These are phyloP conservation scores for Gari tellinella DNA, from an alignment of 2,888 invertebrate genomes.

Conservation along the genomic window DNA sequence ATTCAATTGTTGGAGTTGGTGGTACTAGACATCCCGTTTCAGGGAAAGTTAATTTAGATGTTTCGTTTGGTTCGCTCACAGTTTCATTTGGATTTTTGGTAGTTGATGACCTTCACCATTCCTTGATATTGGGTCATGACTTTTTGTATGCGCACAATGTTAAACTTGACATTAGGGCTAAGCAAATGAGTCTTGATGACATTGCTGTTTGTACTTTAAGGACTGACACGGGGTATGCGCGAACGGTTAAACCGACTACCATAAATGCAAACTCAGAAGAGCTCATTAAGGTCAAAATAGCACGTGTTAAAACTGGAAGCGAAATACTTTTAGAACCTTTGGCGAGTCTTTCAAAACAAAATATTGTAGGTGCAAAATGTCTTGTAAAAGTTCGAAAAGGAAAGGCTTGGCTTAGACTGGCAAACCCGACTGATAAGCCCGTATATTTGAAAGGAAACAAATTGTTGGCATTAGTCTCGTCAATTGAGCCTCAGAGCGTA, in stretches of 20 bases:
- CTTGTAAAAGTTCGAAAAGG: constrained; percentile 11
- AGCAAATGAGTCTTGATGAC: constrained; percentile 17
- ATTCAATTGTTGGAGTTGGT: constrained; percentile 30
- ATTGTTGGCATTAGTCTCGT: background rate
- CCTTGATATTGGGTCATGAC: too few relatives aligned
- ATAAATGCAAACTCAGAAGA: constrained; percentile 25
- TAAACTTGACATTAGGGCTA: constrained; percentile 11
- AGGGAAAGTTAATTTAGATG: constrained; percentile 15
- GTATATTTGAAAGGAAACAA: constrained; percentile 10
- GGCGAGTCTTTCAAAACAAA: constrained; percentile 6
- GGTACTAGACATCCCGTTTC: constrained; percentile 20
- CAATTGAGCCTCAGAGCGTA: constrained; percentile 1
- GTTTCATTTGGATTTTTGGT: constrained; percentile 13
- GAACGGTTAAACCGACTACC: constrained; percentile 13
- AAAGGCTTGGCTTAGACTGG: constrained; percentile 4
- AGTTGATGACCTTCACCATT: constrained; percentile 20
- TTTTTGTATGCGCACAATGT: constrained; percentile 11
- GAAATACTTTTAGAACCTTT: constrained; percentile 34
- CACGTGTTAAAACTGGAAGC: constrained; percentile 3
- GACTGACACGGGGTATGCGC: constrained; percentile 21
- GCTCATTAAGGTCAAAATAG: constrained; percentile 25
- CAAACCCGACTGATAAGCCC: constrained; percentile 3
- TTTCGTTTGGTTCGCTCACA: constrained; percentile 5
- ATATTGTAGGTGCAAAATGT: constrained; percentile 12
- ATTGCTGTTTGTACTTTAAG: constrained; percentile 15